Base-by-base conservation (phyloP, 2,797 vertebrate species). In the Carduelis carduelis region DNA sequence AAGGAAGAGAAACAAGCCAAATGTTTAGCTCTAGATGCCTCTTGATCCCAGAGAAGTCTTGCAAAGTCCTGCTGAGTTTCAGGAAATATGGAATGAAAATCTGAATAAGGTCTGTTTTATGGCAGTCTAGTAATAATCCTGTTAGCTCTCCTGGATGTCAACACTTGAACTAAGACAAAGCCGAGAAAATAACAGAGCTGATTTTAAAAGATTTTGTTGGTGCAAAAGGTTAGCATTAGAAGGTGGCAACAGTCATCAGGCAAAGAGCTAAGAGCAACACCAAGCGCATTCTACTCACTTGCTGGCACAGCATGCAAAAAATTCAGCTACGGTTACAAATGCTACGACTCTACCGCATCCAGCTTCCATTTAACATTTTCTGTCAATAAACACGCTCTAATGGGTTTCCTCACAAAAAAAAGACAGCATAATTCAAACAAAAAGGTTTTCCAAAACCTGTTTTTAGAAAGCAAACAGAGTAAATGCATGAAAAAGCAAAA, bases 51-150 rank as follows among this genome's bases (percentile, higher is more conserved):
- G 59, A 50, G 69, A 95, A 95, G 57, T 70, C 97, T 97, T 97
- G 82, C 97, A 97, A 98, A 97, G 97, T 96, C 97, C 96, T 90
- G 95, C 50, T 91, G 82, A 65, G 50, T 65, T 97, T 94, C 35
- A 84, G 43, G 66, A 77, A 87, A 77, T 44, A 91, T 2, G 39
- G 78, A 93, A 49, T 34, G 46, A 78, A 93, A 97, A 96, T 96
- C 87, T 96, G 98, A 98, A 98, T 98, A 98, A 98, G 98, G 98
- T 98, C 98, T 88, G 60, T 77, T 95, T 96, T 71, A 92, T 59
- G 47, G 92, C 70, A 94, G 95, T 91, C 88, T 94, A 89, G 97
- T 91, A 91, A 91, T 74, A 95, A 88, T 86, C 94, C 94, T 89
- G 83, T 97, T 98, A 97, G 98, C 96, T 98, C 95, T 97, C 90